Percentiles rank a stretch among this genome's conserved stretches.
Conservation (phyloP, 1,140 invertebrate species). For the Drosophila murphyi region DNA sequence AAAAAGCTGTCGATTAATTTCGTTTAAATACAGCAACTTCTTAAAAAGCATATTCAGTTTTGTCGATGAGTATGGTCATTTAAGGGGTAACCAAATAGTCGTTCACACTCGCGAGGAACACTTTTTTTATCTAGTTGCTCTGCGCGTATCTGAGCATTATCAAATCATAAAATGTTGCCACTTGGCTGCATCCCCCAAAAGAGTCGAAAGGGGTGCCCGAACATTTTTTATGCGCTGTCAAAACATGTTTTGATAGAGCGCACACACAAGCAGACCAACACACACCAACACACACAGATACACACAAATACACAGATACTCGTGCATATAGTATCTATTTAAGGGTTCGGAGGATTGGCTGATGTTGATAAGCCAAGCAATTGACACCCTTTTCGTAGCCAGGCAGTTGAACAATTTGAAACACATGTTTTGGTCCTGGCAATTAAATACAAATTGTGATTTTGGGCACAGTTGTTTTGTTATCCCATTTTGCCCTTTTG, state of each 20-base stretch:
- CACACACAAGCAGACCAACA: slow-evolving; percentile 34
- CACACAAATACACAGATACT: not conserved
- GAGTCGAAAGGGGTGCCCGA: slow-evolving; percentile 65
- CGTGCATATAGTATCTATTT: slow-evolving; percentile 13
- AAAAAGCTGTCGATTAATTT: no score
- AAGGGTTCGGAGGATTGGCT: slow-evolving; percentile 16
- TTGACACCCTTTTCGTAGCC: slow-evolving; percentile 67
- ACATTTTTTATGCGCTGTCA: slow-evolving; percentile 78
- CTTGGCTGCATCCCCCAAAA: slow-evolving; percentile 70
- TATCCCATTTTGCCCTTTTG: not conserved
- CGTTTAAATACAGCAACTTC: no score
- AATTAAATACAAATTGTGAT: slow-evolving; percentile 75
- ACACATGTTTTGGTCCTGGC: slow-evolving; percentile 72
- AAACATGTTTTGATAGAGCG: slow-evolving; percentile 82
- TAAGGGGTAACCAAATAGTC: slow-evolving; percentile 1
- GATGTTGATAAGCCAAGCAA: slow-evolving; percentile 37
- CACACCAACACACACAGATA: not conserved
- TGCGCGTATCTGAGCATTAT: slow-evolving; percentile 77
- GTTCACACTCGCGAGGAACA: not conserved
- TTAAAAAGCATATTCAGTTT: not conserved
- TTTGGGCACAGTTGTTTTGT: slow-evolving; percentile 10
- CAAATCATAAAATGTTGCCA: slow-evolving; percentile 84
- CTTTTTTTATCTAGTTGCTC: slow-evolving; percentile 1
- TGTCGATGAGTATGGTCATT: not conserved
- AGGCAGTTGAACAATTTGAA: slow-evolving; percentile 55